Percentiles rank a stretch among this genome's conserved stretches.
These are phyloP conservation scores for Nematostella vectensis DNA, from an alignment of 92 coral and sea anemone species.

Conservation along the genomic window DNA sequence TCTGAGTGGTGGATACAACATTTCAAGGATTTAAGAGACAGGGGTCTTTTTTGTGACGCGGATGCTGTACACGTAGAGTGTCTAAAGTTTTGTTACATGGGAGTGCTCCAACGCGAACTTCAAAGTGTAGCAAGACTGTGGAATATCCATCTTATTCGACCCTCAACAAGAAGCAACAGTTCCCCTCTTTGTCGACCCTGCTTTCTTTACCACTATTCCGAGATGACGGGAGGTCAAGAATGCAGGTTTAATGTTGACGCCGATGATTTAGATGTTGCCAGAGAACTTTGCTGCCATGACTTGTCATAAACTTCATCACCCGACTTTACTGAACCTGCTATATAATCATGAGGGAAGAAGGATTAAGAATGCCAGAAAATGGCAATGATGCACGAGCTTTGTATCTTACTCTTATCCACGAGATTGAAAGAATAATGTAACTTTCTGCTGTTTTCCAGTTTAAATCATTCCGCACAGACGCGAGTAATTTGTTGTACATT, in stretches of 20 bases:
- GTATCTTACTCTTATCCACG: not conserved
- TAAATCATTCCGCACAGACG: too few species aligned
- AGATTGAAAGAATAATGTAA: too few species aligned
- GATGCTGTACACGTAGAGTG: constrained; percentile 36
- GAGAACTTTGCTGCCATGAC: not conserved
- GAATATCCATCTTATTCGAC: constrained; percentile 39
- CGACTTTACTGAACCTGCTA: not conserved
- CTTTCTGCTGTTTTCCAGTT: too few species aligned
- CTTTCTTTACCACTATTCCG: not conserved
- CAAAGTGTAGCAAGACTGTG: constrained; percentile 37
- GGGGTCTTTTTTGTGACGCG: constrained; percentile 28
- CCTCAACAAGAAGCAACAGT: constrained; percentile 20
- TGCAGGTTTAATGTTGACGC: not conserved
- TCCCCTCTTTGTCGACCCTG: constrained; percentile 19
- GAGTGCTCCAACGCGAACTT: constrained; percentile 29
- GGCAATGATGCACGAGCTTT: not conserved
- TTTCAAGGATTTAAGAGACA: constrained; percentile 43
- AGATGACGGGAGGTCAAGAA: not conserved
- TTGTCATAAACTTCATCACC: not conserved
- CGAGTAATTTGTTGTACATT: too few species aligned
- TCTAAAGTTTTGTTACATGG: constrained; percentile 42
- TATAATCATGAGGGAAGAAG: not conserved
- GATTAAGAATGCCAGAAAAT: not conserved
- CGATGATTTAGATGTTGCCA: not conserved
- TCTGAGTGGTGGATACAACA: constrained; percentile 51